phyloP scores from a whole-genome alignment of 2,797 vertebrate species.

The Chaetophractus vellerosus region DNA sequence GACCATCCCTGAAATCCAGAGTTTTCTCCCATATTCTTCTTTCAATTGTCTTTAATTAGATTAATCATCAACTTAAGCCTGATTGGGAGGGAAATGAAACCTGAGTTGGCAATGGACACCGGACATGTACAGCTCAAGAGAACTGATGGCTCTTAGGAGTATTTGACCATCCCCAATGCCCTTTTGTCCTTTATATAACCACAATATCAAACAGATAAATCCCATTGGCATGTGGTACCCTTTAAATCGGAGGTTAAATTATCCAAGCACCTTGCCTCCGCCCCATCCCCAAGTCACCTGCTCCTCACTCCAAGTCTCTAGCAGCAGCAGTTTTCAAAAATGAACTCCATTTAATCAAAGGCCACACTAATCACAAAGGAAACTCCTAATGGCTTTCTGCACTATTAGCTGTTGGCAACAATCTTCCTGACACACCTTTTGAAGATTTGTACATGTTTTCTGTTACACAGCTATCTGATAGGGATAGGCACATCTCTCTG shows the following conservation, averaged over 20 bases:
- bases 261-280: not conserved
- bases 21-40: slow-evolving; percentile 61
- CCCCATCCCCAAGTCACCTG: not conserved
- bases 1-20: not conserved
- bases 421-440: not conserved
- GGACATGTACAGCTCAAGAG: not conserved
- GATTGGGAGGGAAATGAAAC: slow-evolving; percentile 9
- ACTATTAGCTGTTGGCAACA: slow-evolving; percentile 3
- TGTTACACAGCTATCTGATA: not conserved
- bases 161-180: not conserved
- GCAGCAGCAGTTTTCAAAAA: slow-evolving; percentile 37
- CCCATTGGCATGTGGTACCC: not conserved
- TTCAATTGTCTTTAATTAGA: not conserved
- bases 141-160: slow-evolving; percentile 15
- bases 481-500: not conserved
- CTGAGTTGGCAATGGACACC: slow-evolving; percentile 26
- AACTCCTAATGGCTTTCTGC: not conserved
- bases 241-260: slow-evolving; percentile 60
- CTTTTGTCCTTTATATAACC: slow-evolving; percentile 33
- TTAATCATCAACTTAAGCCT: slow-evolving; percentile 43
- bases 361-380: not conserved
- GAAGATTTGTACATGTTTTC: not conserved
- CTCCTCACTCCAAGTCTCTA: slow-evolving; percentile 41
- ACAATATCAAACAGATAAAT: slow-evolving; percentile 51
- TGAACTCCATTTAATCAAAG: slow-evolving; percentile 50